These are phyloP conservation scores for Mesocricetus auratus DNA, from an alignment of 2,113 vertebrate genomes.

Conservation along the genomic window DNA sequence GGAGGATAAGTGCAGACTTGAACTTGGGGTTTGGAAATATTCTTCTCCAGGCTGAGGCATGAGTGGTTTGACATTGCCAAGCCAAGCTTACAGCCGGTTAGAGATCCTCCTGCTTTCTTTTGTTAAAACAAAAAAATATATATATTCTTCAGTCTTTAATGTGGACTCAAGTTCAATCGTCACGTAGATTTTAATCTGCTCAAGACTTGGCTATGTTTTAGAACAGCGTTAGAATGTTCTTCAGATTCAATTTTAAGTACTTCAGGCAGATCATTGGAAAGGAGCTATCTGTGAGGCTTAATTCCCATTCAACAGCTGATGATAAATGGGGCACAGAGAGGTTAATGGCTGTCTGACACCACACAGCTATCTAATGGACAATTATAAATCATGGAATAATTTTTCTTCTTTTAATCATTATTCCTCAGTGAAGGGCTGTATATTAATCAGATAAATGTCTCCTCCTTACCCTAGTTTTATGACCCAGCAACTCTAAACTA, in stretches of 20 bases:
- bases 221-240: background rate
- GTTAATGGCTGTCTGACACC: slow-evolving; percentile 33
- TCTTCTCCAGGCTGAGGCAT: background rate
- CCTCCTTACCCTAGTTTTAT: background rate
- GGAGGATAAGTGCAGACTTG: slow-evolving; percentile 12
- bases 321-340: slow-evolving; percentile 52
- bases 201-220: background rate
- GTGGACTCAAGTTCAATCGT: background rate
- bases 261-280: slow-evolving; percentile 29
- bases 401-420: slow-evolving; percentile 52
- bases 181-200: background rate
- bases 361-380: slow-evolving; percentile 35
- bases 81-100: background rate
- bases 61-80: background rate
- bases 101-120: slow-evolving; percentile 31
- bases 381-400: slow-evolving; percentile 54
- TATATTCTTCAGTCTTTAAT: slow-evolving; percentile 28
- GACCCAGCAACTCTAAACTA: background rate
- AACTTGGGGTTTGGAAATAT: background rate
- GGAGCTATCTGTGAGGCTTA: background rate
- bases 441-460: background rate
- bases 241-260: background rate
- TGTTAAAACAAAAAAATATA: background rate
- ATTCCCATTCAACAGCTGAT: slow-evolving; percentile 39
- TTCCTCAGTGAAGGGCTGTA: background rate